Base-by-base conservation (phyloP, 1,140 invertebrate genomes). In the Formica exsecta region DNA sequence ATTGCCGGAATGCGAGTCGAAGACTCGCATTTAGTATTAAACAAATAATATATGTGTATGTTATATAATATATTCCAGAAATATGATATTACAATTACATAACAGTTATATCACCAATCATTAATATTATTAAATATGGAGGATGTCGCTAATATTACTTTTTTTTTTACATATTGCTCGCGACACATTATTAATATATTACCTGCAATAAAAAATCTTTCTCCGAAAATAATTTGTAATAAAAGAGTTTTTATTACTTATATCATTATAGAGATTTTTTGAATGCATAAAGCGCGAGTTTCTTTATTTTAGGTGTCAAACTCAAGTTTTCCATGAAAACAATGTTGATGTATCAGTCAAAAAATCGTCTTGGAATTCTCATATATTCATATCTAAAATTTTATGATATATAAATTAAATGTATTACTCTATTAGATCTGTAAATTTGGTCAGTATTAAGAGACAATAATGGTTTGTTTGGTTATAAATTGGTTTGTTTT, bases 401-500 rank as follows among this genome's bases (percentile, higher is more conserved):
- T 51, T 16, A 51, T 19, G 3, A 51, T 51, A 19, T 19, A 16
- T 48, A 48, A 48, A 16, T 48, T 48, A 48, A 7, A 41, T 41
- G 1, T 41, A 41, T 41, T 16, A 48, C 13, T 13, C 0, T 13
- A 13, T 44, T 41, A 41, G 11, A 0, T 29, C 25, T 44, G 3
- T 44, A 48, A 48, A 48, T 48, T 48, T 48, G 44, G 3, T 48
- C 44, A 48, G 3, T 48, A 48, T 48, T 48, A 48, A 48, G 13
- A 0, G 44, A 48, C 13, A 48, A 48, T 13, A 13, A 48, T 48
- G 13, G 44, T 54, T 32, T 32, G 32, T 32, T 32, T 32, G 32
- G 3, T 32, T 32, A 32, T 32, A 32, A 32, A 54, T 66, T 8
- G 19, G 16, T 68, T 68, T 80, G 8, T 80, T 81, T 81, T 71